These are phyloP conservation scores for Nesidiocoris tenuis DNA, from an alignment of 2,888 invertebrate species.

Conservation along the genomic window DNA sequence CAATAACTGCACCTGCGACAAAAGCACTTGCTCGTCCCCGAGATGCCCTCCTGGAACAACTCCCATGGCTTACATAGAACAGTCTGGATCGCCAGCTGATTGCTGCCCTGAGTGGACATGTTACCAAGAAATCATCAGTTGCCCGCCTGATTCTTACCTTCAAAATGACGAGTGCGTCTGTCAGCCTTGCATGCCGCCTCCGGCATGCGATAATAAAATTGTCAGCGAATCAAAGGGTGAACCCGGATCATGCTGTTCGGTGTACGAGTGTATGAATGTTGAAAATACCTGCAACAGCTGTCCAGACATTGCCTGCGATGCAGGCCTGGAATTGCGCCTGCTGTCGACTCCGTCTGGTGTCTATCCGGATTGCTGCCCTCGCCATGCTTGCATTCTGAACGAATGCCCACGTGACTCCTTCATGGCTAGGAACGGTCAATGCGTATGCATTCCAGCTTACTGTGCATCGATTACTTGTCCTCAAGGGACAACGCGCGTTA, in stretches of 20 bases:
- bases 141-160: not conserved
- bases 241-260: not conserved
- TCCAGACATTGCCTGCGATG: too few species aligned
- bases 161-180: slow-evolving; percentile 4
- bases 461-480: not conserved
- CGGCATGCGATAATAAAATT: not conserved
- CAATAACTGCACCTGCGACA: too few species aligned
- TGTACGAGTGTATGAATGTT: not conserved
- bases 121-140: not conserved
- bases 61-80: too few species aligned
- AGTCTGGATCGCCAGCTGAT: too few species aligned
- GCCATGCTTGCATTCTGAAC: not conserved
- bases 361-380: not conserved
- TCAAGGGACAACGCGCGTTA: too few species aligned
- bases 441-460: not conserved
- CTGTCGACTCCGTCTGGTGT: not conserved
- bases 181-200: not conserved
- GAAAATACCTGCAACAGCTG: too few species aligned
- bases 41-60: too few species aligned
- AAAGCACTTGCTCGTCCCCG: too few species aligned
- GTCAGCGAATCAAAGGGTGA: not conserved
- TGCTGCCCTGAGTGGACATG: not conserved
- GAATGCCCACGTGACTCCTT: slow-evolving; percentile 1
- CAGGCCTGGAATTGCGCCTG: too few species aligned
- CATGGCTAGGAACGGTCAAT: not conserved